Evolutionary conservation across 2,113 vertebrate genomes (phyloP).

Genomic region (Hypocryptadius cinnamomeus): DNA sequence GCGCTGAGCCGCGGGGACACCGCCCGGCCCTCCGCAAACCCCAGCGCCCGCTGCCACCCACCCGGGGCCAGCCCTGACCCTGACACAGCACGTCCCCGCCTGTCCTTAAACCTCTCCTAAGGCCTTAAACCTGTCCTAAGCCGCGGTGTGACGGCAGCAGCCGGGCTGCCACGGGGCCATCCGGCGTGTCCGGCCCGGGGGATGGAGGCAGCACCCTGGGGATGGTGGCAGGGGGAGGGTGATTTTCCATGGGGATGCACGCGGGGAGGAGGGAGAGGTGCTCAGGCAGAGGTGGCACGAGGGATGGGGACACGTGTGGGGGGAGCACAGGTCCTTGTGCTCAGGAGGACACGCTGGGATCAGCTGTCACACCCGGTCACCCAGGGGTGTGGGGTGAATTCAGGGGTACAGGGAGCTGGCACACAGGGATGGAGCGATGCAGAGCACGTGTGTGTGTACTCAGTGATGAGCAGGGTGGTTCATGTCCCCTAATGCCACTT

Average conservation of each 20-base stretch:
- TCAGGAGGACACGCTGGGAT: accelerated
- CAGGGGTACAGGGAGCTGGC: not conserved
- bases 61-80: not conserved
- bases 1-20: not conserved
- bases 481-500: accelerated
- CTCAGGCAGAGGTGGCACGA: accelerated
- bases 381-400: accelerated
- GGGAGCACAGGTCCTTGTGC: not conserved
- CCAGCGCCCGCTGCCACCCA: not conserved
- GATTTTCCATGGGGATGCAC: not conserved
- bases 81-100: accelerated
- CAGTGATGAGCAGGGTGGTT: accelerated
- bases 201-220: not conserved
- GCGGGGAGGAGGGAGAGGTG: accelerated
- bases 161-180: accelerated
- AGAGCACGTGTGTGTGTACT: too few relatives aligned
- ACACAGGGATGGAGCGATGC: not conserved
- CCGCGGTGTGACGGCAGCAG: accelerated
- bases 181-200: not conserved
- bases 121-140: not conserved
- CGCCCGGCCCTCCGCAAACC: not conserved
- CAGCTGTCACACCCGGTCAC: too few relatives aligned
- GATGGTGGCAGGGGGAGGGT: accelerated
- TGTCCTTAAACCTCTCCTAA: not conserved
- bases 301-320: accelerated